Conservation (phyloP, 2,113 vertebrate species). For the Tenebrosternarchus preto region DNA sequence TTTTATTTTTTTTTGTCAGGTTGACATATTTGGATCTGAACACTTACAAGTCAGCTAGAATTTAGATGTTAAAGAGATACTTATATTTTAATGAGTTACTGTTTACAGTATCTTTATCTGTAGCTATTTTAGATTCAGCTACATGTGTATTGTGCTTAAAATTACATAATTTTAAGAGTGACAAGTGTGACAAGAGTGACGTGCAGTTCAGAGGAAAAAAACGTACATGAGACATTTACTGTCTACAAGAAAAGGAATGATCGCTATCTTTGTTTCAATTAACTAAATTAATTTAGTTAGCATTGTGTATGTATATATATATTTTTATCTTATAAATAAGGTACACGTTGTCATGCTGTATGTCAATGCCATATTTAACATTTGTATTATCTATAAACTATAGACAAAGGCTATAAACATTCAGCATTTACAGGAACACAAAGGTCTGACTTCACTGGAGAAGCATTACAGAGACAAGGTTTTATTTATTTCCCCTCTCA, state of each 20-base stretch:
- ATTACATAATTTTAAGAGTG: too few species aligned
- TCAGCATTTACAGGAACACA: background rate
- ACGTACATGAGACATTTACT: background rate
- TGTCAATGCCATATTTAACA: background rate
- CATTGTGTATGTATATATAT: background rate
- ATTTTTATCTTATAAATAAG: background rate
- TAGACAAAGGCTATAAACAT: background rate
- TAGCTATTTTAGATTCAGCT: background rate
- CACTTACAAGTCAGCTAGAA: conserved; percentile 43
- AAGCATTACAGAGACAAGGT: too few species aligned
- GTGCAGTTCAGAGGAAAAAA: too few species aligned
- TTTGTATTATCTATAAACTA: background rate
- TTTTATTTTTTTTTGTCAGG: conserved; percentile 57
- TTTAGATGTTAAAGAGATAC: conserved; percentile 21
- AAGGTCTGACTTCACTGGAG: background rate
- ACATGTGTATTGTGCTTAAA: background rate
- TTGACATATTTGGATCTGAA: conserved; percentile 61
- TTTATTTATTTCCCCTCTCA: background rate
- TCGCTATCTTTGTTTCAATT: conserved; percentile 67
- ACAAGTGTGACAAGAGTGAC: too few species aligned
- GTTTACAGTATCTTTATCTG: background rate
- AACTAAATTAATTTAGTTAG: conserved; percentile 67
- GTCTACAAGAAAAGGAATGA: conserved; percentile 34
- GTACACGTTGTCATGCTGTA: background rate
- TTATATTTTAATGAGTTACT: too few species aligned